Conservation (phyloP, 2,113 vertebrate species). For the Lota lota region DNA sequence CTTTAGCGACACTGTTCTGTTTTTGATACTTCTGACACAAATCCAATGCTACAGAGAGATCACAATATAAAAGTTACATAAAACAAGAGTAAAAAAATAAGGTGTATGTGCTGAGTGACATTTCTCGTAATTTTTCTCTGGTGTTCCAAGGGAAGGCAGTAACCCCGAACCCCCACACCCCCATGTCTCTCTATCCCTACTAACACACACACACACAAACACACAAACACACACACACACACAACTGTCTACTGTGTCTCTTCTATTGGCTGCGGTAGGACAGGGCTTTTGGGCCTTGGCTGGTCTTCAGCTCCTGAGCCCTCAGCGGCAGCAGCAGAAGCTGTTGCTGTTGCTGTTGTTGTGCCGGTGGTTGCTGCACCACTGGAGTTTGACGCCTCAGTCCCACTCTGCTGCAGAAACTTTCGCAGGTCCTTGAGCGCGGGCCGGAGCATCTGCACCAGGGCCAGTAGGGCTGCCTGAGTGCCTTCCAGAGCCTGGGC, state of each 20-base stretch:
- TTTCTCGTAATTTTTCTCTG: too few species aligned
- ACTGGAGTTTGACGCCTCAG: constrained; percentile 54
- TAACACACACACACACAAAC: constrained; percentile 5
- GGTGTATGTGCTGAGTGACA: too few species aligned
- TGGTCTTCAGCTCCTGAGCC: constrained; percentile 40
- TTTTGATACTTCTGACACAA: too few species aligned
- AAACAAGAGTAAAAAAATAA: too few species aligned
- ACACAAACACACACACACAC: constrained; percentile 10
- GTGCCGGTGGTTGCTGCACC: constrained; percentile 36
- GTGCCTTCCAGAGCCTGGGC: constrained; percentile 95
- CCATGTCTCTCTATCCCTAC: too few species aligned
- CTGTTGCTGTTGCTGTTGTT: background rate
- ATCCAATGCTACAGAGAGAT: too few species aligned
- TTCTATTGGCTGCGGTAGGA: constrained; percentile 34
- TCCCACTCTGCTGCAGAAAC: constrained; percentile 85
- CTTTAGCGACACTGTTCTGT: too few species aligned
- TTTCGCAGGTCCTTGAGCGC: constrained; percentile 92
- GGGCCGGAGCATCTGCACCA: constrained; percentile 91
- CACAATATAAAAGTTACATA: too few species aligned
- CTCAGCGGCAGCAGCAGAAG: constrained; percentile 8
- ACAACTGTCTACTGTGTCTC: constrained; percentile 48
- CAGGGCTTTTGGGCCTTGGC: constrained; percentile 39
- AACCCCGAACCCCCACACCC: too few species aligned
- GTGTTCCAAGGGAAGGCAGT: too few species aligned
- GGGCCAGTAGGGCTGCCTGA: constrained; percentile 87